Evolutionary conservation across 2,888 invertebrate genomes (phyloP).

Genomic region (Litoditis marina): DNA sequence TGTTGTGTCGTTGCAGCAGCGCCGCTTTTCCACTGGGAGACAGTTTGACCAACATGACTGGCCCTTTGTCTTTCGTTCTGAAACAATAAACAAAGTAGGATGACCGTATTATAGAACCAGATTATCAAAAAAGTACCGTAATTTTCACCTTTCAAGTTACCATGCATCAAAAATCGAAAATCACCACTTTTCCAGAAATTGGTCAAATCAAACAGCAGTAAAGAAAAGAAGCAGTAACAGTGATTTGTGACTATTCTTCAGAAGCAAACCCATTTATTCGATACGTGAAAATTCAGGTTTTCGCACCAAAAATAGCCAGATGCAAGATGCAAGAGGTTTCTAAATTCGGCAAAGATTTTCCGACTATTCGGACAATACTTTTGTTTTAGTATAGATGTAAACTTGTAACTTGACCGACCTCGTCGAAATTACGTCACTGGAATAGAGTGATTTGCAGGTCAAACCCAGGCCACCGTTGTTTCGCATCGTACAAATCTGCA

Average conservation of each 20-base stretch:
- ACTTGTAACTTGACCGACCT: conserved; percentile 19
- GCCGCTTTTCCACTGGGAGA: conserved; percentile 34
- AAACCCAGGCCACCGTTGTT: conserved; percentile 49
- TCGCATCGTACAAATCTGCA: conserved; percentile 49
- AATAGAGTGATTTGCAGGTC: conserved; percentile 39
- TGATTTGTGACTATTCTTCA: too few species aligned
- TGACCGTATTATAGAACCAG: background rate
- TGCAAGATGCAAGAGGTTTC: too few species aligned
- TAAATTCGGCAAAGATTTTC: too few species aligned
- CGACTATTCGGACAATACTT: too few species aligned
- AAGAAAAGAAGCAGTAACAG: too few species aligned
- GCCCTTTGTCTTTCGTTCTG: conserved; percentile 40
- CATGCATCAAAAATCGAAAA: too few species aligned
- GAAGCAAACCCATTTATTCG: too few species aligned
- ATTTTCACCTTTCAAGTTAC: too few species aligned
- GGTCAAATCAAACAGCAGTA: background rate
- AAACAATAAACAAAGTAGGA: conserved; percentile 6
- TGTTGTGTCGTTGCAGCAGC: conserved; percentile 22
- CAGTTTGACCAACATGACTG: conserved; percentile 30
- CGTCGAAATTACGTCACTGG: conserved; percentile 31
- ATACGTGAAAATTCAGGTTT: too few species aligned
- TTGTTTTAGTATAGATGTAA: too few species aligned
- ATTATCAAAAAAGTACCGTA: background rate
- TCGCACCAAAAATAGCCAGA: too few species aligned
- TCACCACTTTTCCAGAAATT: too few species aligned